Conservation (phyloP, 2,113 vertebrate species). For the Tupaia chinensis region DNA sequence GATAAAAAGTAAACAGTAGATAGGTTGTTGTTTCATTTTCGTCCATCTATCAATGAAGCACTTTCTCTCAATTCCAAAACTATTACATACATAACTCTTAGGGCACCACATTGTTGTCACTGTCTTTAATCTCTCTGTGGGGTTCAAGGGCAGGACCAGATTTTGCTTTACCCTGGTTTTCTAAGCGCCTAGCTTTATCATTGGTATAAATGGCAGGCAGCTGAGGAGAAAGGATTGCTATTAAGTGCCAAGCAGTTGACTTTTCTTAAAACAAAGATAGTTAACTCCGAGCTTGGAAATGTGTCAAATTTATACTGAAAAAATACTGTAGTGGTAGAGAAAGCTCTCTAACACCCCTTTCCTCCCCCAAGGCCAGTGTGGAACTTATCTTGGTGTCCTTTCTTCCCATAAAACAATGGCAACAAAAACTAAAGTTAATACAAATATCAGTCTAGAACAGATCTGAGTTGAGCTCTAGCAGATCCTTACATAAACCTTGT, state of each 20-base stretch:
- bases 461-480: not conserved
- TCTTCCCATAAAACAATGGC: not conserved
- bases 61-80: not conserved
- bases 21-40: not conserved
- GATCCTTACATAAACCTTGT: not conserved
- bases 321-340: not conserved
- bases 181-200: not conserved
- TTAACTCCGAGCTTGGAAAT: not conserved
- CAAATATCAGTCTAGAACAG: not conserved
- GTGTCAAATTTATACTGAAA: not conserved
- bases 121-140: not conserved
- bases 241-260: constrained; percentile 24
- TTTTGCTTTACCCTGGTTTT: not conserved
- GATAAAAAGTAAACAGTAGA: not conserved
- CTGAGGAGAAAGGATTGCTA: not conserved
- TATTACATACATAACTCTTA: not conserved
- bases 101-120: not conserved
- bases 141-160: not conserved
- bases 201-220: not conserved
- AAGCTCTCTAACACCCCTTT: not conserved
- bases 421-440: not conserved
- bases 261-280: not conserved
- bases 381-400: not conserved
- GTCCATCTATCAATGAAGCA: not conserved
- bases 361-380: not conserved